Evolutionary conservation across 2,888 invertebrate species (phyloP), one percentile per base, ranked within the genome.

Genomic region (Koerneria pararmatus): DNA sequence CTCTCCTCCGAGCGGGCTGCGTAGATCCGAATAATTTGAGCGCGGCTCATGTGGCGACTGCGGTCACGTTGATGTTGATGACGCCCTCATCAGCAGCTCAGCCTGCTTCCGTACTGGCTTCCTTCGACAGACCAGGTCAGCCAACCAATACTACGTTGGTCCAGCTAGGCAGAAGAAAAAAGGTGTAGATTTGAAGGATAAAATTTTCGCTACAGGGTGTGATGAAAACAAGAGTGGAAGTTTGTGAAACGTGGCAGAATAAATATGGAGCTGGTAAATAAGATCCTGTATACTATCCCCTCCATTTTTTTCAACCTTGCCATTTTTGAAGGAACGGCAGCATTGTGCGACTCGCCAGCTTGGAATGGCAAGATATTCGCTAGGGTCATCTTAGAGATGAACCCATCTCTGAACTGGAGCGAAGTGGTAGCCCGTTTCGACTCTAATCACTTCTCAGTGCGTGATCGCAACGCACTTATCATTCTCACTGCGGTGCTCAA

Each of bases 391-490:
- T 49, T 6, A n/a, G 53, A 51, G 3, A 24, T 65, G 34, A 48
- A 31, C 11, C 57, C 46, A 1, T 41, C 37, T 8, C 41, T 64
- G 22, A 51, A 62, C n/a, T 62, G 62, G 62, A 64, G 37, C 46
- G 56, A 56, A 19, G 92, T 95, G 0, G 90, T 94, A 74, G 85
- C 89, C 71, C 92, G 93, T 85, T 86, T 95, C 51, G 95, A 97
- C 84, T 91, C 95, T 84, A 88, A 90, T 2, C 92, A 92, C 76
- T 95, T 97, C 83, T 84, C 90, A 29, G 88, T 94, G 15, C 91
- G 91, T 80, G 93, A 93, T 84, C 88, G 93, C 75, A 89, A 89
- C 82, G 92, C 92, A 2, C 86, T 95, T 64, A 89, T 88, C 77
- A 85, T 95, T 64, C 85, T 97, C 49, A 89, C 93, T 76, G 91